phyloP scores from a whole-genome alignment of 2,888 invertebrate species.

The Cephus nigrinus region DNA sequence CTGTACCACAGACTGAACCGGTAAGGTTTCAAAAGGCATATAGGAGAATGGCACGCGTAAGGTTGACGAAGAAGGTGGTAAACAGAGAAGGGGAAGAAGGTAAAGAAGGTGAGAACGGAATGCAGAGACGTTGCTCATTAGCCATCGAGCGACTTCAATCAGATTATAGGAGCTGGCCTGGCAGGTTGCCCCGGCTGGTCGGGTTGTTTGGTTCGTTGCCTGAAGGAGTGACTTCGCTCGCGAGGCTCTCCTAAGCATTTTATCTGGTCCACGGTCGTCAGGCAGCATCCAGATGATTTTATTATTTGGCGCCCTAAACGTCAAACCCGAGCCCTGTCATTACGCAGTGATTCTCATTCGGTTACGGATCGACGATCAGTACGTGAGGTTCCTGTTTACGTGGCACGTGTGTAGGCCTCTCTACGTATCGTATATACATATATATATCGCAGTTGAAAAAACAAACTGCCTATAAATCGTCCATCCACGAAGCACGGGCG shows the following conservation, averaged over 20 bases:
- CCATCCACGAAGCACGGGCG: conserved; percentile 15
- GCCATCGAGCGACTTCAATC: conserved; percentile 51
- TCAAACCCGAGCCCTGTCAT: conserved; percentile 22
- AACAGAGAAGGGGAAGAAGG: not conserved
- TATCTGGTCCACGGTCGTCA: conserved; percentile 25
- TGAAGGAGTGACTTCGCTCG: conserved; percentile 5
- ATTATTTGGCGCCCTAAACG: conserved; percentile 37
- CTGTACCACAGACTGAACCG: not conserved
- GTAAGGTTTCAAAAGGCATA: not conserved
- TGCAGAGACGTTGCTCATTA: conserved; percentile 54
- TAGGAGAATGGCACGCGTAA: conserved; percentile 37
- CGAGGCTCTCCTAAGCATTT: conserved; percentile 28
- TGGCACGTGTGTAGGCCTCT: not conserved
- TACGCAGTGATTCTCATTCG: conserved; percentile 16
- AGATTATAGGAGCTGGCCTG: conserved; percentile 46
- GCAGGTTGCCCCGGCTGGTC: conserved; percentile 19
- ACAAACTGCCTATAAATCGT: not conserved
- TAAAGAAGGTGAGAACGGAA: conserved; percentile 48
- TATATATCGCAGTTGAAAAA: not conserved
- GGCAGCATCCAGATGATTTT: conserved; percentile 32
- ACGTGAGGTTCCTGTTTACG: not conserved
- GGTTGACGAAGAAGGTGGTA: conserved; percentile 23
- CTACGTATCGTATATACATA: not conserved
- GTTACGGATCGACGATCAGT: not conserved
- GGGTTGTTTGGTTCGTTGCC: not conserved